Conservation (phyloP, 2,113 vertebrate genomes). For the Bujurquina vittata region DNA sequence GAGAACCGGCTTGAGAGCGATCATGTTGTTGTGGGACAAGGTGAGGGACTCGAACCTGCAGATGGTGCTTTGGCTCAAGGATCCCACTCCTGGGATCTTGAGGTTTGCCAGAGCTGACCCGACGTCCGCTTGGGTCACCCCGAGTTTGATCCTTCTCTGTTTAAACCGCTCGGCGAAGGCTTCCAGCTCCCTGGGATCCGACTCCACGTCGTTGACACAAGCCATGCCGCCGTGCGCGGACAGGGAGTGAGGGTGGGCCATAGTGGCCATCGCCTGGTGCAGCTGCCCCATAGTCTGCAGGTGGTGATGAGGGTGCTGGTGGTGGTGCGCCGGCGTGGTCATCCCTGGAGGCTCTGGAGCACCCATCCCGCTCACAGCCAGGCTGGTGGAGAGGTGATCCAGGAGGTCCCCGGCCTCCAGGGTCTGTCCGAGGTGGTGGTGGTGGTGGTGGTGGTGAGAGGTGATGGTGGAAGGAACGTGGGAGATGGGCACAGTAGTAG, state of each 20-base stretch:
- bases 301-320: conserved; percentile 73
- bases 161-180: conserved; percentile 94
- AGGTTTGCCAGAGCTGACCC: conserved; percentile 91
- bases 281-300: conserved; percentile 86
- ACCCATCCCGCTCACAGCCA: conserved; percentile 87
- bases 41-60: conserved; percentile 96
- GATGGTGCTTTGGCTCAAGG: conserved; percentile 95
- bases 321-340: conserved; percentile 66
- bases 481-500: conserved; percentile 85
- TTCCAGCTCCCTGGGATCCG: conserved; percentile 91
- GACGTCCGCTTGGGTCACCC: conserved; percentile 93
- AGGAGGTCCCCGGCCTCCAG: conserved; percentile 90
- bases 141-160: conserved; percentile 91
- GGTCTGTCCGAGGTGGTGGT: conserved; percentile 85
- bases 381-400: conserved; percentile 89
- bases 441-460: conserved; percentile 83
- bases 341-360: conserved; percentile 84
- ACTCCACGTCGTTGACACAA: conserved; percentile 88
- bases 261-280: conserved; percentile 88
- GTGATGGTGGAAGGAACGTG: conserved; percentile 82
- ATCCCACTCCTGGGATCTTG: conserved; percentile 93
- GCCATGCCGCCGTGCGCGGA: conserved; percentile 85
- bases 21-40: conserved; percentile 95
- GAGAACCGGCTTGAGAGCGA: conserved; percentile 91
- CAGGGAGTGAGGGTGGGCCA: conserved; percentile 86